phyloP scores from a whole-genome alignment of 2,888 invertebrate species.

The Vesta saturnalis region DNA sequence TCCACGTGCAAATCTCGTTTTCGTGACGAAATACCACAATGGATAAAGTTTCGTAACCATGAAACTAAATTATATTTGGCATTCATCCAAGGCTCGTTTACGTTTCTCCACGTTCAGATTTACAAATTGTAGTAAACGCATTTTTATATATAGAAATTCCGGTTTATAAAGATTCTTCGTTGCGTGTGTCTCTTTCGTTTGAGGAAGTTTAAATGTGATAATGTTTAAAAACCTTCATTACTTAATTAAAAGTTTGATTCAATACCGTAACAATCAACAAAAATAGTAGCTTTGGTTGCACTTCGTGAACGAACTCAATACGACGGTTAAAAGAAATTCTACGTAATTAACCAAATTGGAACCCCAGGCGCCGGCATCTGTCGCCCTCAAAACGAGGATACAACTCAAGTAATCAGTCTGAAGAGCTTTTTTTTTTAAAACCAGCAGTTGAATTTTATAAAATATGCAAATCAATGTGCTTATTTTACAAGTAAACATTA shows the following conservation, averaged over 20 bases:
- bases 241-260: slow-evolving; percentile 20
- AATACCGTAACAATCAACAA: slow-evolving; percentile 8
- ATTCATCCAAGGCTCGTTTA: not conserved
- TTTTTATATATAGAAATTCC: not conserved
- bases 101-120: not conserved
- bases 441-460: too few species aligned
- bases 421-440: not conserved
- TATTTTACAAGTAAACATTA: too few species aligned
- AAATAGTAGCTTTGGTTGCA: slow-evolving; percentile 15
- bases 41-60: slow-evolving; percentile 10
- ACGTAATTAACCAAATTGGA: slow-evolving; percentile 36
- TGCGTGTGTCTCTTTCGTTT: too few species aligned
- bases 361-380: slow-evolving; percentile 37
- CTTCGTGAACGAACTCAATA: slow-evolving; percentile 8
- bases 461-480: too few species aligned
- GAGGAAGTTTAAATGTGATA: too few species aligned
- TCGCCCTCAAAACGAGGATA: slow-evolving; percentile 27
- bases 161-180: too few species aligned
- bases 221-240: slow-evolving; percentile 11
- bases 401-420: not conserved
- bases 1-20: not conserved
- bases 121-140: not conserved
- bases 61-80: slow-evolving; percentile 3
- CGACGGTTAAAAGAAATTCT: slow-evolving; percentile 20
- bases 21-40: slow-evolving; percentile 1